Conservation (phyloP, 2,888 invertebrate species). For the Leptura quadrifasciata region DNA sequence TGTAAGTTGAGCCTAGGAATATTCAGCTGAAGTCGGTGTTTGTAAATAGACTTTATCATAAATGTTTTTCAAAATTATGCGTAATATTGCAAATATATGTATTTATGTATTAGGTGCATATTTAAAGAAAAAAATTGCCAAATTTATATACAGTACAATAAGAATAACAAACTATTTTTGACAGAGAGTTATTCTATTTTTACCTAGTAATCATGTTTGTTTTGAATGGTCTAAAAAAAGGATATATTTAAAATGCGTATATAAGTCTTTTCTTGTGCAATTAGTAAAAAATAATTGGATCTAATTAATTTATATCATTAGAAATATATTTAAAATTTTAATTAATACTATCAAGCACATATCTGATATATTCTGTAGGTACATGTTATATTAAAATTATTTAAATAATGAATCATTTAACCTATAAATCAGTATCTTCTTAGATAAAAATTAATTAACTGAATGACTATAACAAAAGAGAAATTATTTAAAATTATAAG, state of each 20-base stretch:
- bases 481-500: not conserved
- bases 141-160: not conserved
- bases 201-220: constrained; percentile 11
- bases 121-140: not conserved
- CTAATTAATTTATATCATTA: not conserved
- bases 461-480: not conserved
- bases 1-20: no score
- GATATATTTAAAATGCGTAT: not conserved
- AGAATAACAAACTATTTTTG: constrained; percentile 28
- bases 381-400: not conserved
- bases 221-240: constrained; percentile 1
- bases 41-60: not conserved
- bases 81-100: not conserved
- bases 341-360: not conserved
- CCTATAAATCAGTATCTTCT: not conserved
- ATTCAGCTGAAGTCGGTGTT: not conserved
- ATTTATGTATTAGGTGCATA: not conserved
- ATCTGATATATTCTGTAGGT: not conserved
- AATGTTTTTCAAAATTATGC: not conserved
- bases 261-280: not conserved
- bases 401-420: not conserved
- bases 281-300: not conserved
- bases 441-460: not conserved
- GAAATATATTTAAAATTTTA: not conserved
- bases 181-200: constrained; percentile 9